phyloP scores from a whole-genome alignment of 1,140 invertebrate genomes.

The Ephestia elutella region DNA sequence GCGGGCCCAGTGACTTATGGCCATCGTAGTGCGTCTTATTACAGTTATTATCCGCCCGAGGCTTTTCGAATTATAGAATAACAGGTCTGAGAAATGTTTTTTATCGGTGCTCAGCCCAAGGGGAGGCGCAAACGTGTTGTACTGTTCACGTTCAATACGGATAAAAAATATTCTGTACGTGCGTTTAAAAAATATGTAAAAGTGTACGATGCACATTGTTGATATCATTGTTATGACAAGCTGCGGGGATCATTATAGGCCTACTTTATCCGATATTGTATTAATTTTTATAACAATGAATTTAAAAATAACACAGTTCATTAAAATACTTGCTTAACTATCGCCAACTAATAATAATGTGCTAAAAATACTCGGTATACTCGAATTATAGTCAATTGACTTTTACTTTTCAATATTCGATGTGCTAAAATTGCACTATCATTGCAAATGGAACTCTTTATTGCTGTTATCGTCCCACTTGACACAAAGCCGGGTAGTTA shows the following conservation, averaged over 20 bases:
- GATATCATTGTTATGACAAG: slow-evolving; percentile 5
- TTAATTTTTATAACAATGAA: background rate
- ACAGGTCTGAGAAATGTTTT: slow-evolving; percentile 32
- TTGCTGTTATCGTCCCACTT: background rate
- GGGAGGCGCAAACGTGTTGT: slow-evolving; percentile 7
- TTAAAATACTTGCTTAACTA: too few relatives aligned
- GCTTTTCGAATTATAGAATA: slow-evolving; percentile 57
- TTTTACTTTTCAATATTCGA: too few relatives aligned
- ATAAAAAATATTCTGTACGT: background rate
- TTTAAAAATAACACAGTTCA: background rate
- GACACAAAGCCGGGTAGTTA: background rate
- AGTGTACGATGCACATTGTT: background rate
- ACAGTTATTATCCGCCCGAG: slow-evolving; percentile 57
- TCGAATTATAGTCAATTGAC: too few relatives aligned
- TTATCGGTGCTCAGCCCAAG: slow-evolving; percentile 15
- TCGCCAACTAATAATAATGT: too few relatives aligned
- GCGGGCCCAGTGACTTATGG: slow-evolving; percentile 56
- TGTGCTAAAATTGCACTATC: background rate
- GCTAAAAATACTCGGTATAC: too few relatives aligned
- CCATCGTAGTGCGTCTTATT: slow-evolving; percentile 45
- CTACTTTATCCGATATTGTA: background rate
- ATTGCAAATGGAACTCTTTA: slow-evolving; percentile 1
- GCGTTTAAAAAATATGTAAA: background rate
- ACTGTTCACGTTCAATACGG: background rate
- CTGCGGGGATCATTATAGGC: background rate